Percentiles rank a stretch among this genome's conserved stretches.
Evolutionary conservation across 2,797 vertebrate genomes (phyloP).

Genomic region (Halcyon leucocephala): DNA sequence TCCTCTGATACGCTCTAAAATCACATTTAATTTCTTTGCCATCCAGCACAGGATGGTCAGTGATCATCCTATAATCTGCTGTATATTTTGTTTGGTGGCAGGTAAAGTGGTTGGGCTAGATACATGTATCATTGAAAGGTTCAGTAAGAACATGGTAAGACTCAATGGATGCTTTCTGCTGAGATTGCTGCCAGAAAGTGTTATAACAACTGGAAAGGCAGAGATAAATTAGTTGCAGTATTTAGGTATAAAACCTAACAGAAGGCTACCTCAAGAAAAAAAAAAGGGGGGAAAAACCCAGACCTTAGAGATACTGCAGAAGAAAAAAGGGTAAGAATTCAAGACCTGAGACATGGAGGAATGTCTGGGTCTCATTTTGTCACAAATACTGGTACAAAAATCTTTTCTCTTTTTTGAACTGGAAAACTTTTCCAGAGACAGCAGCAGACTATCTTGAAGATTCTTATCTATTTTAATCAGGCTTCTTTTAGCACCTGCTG

Average conservation of each 20-base stretch:
- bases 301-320: background rate
- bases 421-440: background rate
- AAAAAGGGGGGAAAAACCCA: background rate
- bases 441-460: background rate
- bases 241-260: background rate
- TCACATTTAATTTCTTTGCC: background rate
- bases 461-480: conserved; percentile 29
- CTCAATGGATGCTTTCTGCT: background rate
- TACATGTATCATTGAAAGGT: background rate
- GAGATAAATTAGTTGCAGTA: background rate
- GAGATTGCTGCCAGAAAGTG: background rate
- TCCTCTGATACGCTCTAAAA: background rate
- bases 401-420: background rate
- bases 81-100: background rate
- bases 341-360: background rate
- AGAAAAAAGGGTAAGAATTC: background rate
- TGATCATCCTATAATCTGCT: background rate
- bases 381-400: background rate
- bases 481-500: conserved; percentile 20
- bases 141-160: background rate
- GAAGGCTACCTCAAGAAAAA: background rate
- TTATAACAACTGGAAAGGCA: background rate
- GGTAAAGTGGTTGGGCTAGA: background rate
- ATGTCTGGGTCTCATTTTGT: background rate
- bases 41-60: background rate